A percentile compares a stretch with the other conserved stretches of the same genome.
Evolutionary conservation across 2,888 invertebrate genomes (phyloP).

Genomic region (Chirona hameri): DNA sequence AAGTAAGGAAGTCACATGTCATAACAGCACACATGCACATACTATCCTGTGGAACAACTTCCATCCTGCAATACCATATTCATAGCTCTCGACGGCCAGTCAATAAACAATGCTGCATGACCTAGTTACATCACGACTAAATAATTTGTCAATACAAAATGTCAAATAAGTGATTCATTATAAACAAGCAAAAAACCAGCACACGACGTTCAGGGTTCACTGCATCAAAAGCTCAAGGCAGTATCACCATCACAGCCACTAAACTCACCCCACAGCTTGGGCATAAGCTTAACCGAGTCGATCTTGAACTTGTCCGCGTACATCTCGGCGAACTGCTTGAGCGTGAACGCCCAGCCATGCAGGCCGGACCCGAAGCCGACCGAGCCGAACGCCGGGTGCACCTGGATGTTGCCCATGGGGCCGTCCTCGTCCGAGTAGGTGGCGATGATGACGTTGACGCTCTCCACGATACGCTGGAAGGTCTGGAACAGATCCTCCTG

Average conservation of each 20-base stretch:
- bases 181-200: no score
- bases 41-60: not conserved
- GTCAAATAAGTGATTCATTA: no score
- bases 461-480: conserved; percentile 96
- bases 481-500: conserved; percentile 97
- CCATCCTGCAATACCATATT: no score
- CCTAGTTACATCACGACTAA: no score
- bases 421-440: conserved; percentile 97
- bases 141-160: no score
- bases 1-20: not conserved
- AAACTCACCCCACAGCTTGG: conserved; percentile 54
- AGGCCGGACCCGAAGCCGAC: conserved; percentile 99
- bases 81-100: no score
- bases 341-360: conserved; percentile 99
- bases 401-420: conserved; percentile 98
- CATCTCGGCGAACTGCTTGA: conserved; percentile 99
- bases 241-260: not conserved
- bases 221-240: not conserved
- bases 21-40: not conserved
- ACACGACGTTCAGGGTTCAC: no score
- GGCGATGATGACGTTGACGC: conserved; percentile 99
- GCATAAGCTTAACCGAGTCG: conserved; percentile 95
- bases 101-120: no score
- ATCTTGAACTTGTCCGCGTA: conserved; percentile 99
- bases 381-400: conserved; percentile 96